phyloP scores from a whole-genome alignment of 1,140 invertebrate genomes.

The Berghia stephanieae region DNA sequence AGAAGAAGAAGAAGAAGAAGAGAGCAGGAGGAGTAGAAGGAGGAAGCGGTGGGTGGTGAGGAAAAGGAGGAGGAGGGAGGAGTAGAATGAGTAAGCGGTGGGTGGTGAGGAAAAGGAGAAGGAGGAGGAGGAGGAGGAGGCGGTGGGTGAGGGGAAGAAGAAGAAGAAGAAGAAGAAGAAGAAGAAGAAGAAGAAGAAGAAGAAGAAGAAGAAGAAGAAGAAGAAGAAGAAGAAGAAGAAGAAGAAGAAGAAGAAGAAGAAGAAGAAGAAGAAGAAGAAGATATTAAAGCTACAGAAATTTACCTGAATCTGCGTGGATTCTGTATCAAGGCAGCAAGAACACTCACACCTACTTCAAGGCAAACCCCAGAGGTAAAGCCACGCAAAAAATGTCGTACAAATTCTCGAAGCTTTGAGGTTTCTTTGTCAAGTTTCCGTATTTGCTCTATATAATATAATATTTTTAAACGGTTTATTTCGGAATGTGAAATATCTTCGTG shows the following conservation, averaged over 20 bases:
- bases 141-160: not conserved
- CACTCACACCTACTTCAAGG: too few species aligned
- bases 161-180: not conserved
- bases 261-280: too few species aligned
- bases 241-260: not conserved
- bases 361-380: too few species aligned
- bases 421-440: too few species aligned
- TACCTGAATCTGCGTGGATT: too few species aligned
- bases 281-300: too few species aligned
- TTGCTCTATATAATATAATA: too few species aligned
- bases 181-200: not conserved
- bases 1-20: not conserved
- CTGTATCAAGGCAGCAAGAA: too few species aligned
- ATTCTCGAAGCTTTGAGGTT: too few species aligned
- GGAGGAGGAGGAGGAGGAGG: conserved; percentile 9
- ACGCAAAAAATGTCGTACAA: too few species aligned
- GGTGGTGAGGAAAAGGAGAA: not conserved
- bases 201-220: conserved; percentile 4
- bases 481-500: too few species aligned
- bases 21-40: not conserved
- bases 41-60: not conserved
- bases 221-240: not conserved
- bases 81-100: not conserved
- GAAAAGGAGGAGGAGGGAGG: not conserved
- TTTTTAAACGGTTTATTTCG: too few species aligned